phyloP scores from a whole-genome alignment of 2,888 invertebrate species.

The Hylaea fasciaria region DNA sequence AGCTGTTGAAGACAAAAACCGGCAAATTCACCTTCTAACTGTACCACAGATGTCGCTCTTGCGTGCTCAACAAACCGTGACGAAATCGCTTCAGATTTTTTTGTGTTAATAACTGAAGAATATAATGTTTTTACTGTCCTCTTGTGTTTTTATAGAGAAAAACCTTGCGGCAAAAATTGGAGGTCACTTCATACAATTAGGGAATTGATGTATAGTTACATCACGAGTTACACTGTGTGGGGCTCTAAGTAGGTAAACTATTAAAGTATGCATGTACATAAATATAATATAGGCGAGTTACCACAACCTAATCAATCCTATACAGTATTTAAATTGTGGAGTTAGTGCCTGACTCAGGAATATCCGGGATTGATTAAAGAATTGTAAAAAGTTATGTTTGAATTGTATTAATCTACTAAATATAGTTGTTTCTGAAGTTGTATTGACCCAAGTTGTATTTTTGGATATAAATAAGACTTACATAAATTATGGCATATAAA shows the following conservation, averaged over 20 bases:
- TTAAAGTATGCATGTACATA: no score
- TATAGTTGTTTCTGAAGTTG: no score
- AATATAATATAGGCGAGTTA: no score
- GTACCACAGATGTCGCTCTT: conserved; percentile 50
- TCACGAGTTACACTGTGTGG: conserved; percentile 3
- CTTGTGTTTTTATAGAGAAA: conserved; percentile 27
- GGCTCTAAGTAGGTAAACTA: not conserved
- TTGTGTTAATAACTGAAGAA: conserved; percentile 37
- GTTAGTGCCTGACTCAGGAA: no score
- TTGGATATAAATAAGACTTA: no score
- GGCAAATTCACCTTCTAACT: conserved; percentile 48
- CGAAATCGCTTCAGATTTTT: conserved; percentile 43
- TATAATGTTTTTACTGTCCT: conserved; percentile 34
- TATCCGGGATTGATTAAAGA: no score
- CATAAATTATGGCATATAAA: no score
- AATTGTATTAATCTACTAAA: no score
- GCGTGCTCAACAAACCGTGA: conserved; percentile 48
- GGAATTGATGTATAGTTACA: conserved; percentile 13
- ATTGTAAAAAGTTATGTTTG: no score
- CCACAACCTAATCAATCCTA: no score
- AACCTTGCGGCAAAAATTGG: conserved; percentile 31
- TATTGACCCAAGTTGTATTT: no score
- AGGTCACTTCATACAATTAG: conserved; percentile 29
- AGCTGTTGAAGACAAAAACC: conserved; percentile 42
- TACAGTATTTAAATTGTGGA: no score